phyloP scores from a whole-genome alignment of 2,113 vertebrate genomes.

The Paradisaea rubra region DNA sequence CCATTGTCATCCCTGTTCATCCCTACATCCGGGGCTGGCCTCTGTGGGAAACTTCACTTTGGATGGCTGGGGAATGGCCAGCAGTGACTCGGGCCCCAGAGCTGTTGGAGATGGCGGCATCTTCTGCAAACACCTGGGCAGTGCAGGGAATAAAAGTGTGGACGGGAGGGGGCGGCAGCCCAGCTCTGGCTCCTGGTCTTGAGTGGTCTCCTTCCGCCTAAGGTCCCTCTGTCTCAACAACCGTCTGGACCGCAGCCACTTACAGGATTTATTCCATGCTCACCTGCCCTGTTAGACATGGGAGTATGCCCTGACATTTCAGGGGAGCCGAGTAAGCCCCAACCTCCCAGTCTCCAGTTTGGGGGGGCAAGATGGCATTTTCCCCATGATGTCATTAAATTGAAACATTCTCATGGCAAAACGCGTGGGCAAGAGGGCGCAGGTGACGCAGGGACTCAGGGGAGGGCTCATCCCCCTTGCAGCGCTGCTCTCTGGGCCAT shows the following conservation, averaged over 20 bases:
- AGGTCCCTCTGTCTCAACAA: neutral
- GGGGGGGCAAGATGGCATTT: neutral
- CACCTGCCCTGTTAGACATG: neutral
- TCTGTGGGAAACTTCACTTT: neutral
- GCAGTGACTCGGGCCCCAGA: accelerated
- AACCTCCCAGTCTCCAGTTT: neutral
- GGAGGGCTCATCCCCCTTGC: neutral
- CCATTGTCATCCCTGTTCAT: neutral
- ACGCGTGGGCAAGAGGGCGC: accelerated
- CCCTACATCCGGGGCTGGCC: accelerated
- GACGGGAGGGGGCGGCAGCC: neutral
- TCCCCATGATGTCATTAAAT: accelerated
- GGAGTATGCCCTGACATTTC: accelerated
- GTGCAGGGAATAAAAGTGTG: neutral
- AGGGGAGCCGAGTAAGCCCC: neutral
- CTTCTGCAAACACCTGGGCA: neutral
- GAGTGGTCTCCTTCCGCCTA: neutral
- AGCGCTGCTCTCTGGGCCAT: neutral
- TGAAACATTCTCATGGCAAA: neutral
- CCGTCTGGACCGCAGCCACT: accelerated
- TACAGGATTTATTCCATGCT: neutral
- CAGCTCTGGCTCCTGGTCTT: neutral
- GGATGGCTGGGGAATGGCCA: neutral
- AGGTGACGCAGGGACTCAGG: accelerated
- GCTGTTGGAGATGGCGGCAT: accelerated